These are phyloP conservation scores for Montifringilla adamsi DNA, from an alignment of 2,113 vertebrate species.

Conservation along the genomic window DNA sequence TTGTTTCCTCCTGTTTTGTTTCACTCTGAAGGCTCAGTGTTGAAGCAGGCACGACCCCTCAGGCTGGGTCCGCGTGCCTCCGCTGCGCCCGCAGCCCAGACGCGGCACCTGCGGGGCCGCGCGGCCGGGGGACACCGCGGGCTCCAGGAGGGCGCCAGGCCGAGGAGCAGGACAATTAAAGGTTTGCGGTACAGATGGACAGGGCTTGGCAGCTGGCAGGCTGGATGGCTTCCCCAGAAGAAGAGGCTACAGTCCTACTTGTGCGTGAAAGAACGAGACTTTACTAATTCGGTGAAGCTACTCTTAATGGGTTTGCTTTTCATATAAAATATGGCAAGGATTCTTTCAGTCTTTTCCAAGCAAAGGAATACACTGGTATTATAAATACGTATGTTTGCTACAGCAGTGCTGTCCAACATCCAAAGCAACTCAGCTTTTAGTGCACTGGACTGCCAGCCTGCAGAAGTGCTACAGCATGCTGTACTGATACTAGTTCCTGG, in stretches of 20 bases:
- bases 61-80: neutral
- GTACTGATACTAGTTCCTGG: neutral
- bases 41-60: no score
- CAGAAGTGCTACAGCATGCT: neutral
- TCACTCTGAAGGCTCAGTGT: neutral
- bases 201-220: neutral
- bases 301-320: neutral
- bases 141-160: neutral
- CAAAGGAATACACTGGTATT: neutral
- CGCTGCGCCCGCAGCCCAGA: neutral
- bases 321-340: neutral
- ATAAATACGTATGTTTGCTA: fast-evolving
- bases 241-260: neutral
- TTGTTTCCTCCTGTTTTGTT: neutral
- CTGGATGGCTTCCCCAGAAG: neutral
- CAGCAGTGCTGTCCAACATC: neutral
- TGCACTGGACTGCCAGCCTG: neutral
- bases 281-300: fast-evolving
- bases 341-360: neutral
- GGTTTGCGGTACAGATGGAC: no score
- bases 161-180: neutral
- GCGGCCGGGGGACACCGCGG: neutral
- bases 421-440: neutral
- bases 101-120: neutral
- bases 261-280: fast-evolving